phyloP scores from a whole-genome alignment of 2,888 invertebrate genomes.

The Rhopalosiphum nymphaeae region DNA sequence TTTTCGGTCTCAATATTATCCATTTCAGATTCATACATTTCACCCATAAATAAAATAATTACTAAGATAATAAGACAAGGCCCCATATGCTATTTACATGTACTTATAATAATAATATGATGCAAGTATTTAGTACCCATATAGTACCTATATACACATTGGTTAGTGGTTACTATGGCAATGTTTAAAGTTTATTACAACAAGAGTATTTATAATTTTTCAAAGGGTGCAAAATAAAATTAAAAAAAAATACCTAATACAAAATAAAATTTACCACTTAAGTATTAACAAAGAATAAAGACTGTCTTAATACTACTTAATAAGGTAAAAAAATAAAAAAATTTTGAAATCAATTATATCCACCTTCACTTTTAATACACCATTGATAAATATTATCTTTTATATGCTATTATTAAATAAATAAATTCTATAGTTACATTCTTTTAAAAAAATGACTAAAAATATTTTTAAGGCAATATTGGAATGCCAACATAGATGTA shows the following conservation, averaged over 20 bases:
- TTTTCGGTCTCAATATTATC: neutral
- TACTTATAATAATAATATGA: neutral
- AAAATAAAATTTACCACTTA: neutral
- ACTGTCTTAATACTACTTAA: neutral
- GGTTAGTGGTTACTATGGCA: slow-evolving; percentile 34
- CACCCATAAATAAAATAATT: neutral
- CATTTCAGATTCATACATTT: neutral
- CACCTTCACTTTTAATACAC: neutral
- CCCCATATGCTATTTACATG: neutral
- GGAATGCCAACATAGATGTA: neutral
- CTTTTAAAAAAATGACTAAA: neutral
- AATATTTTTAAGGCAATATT: neutral
- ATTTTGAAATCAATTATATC: neutral
- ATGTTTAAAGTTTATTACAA: neutral
- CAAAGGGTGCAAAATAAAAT: neutral
- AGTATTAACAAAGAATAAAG: neutral
- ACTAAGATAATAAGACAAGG: neutral
- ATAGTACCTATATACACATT: neutral
- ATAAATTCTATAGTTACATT: neutral
- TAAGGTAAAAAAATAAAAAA: neutral
- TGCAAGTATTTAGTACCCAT: neutral
- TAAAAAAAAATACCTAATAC: neutral
- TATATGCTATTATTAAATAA: neutral
- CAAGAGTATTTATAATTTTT: neutral
- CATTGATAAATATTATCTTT: neutral